These are phyloP conservation scores for Dolichomitus sp. DNA, from an alignment of 2,888 invertebrate species.

Conservation along the genomic window DNA sequence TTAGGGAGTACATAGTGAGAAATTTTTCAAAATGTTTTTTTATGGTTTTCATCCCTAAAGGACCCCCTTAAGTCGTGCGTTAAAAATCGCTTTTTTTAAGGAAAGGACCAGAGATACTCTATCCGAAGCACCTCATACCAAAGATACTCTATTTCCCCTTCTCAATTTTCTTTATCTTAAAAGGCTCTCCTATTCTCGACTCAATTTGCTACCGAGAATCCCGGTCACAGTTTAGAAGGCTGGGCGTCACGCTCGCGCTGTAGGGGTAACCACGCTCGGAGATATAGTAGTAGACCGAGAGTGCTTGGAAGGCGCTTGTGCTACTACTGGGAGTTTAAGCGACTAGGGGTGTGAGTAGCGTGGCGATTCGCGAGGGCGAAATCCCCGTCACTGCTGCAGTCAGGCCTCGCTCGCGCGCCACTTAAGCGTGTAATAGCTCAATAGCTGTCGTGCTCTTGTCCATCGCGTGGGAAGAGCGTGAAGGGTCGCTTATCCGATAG, in stretches of 20 bases:
- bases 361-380: conserved; percentile 64
- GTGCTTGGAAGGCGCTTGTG: conserved; percentile 44
- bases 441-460: conserved; percentile 77
- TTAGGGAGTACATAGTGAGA: no score
- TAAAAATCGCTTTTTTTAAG: not conserved
- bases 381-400: conserved; percentile 73
- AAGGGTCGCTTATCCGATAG: conserved; percentile 54
- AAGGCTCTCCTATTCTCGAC: conserved; percentile 49
- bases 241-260: conserved; percentile 62
- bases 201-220: conserved; percentile 61
- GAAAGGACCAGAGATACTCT: conserved; percentile 4
- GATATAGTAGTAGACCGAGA: conserved; percentile 22
- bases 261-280: conserved; percentile 48
- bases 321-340: conserved; percentile 48
- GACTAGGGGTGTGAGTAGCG: conserved; percentile 25
- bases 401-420: conserved; percentile 74
- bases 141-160: conserved; percentile 4
- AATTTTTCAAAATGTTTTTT: not conserved
- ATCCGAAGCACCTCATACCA: no score
- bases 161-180: conserved; percentile 52
- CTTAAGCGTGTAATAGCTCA: conserved; percentile 84
- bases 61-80: not conserved
- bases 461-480: conserved; percentile 43
- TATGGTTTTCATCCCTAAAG: not conserved
- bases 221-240: conserved; percentile 61